Evolutionary conservation across 1,140 invertebrate species (phyloP).

Genomic region (Parasteatoda tepidariorum): DNA sequence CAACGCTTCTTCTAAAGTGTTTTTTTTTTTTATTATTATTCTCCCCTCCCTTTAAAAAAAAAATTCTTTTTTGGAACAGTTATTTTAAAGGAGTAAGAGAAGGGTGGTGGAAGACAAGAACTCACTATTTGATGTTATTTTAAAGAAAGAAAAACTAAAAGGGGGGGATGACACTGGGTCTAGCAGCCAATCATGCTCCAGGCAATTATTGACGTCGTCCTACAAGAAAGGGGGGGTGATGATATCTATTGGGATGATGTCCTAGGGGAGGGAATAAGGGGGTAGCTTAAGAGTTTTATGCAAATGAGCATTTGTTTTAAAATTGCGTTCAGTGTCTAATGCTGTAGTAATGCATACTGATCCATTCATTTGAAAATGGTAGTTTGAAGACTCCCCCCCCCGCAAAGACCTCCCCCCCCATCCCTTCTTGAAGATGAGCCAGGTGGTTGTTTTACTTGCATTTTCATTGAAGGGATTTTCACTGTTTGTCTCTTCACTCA

Average conservation of each 20-base stretch:
- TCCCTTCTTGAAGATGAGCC: too few species aligned
- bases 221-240: slow-evolving; percentile 17
- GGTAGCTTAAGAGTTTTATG: slow-evolving; percentile 60
- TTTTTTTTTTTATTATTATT: slow-evolving; percentile 36
- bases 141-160: not conserved
- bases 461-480: slow-evolving; percentile 56
- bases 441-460: slow-evolving; percentile 50
- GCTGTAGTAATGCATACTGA: slow-evolving; percentile 57
- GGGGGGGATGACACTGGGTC: not conserved
- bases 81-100: not conserved
- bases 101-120: not conserved
- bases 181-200: slow-evolving; percentile 37
- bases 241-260: slow-evolving; percentile 58
- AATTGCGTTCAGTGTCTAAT: slow-evolving; percentile 56
- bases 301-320: slow-evolving; percentile 60
- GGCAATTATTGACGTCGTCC: slow-evolving; percentile 57
- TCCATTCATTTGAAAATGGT: slow-evolving; percentile 60
- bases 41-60: not conserved
- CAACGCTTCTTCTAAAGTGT: slow-evolving; percentile 28
- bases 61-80: slow-evolving; percentile 5
- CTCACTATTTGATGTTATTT: not conserved
- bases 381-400: slow-evolving; percentile 43
- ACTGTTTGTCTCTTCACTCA: not conserved
- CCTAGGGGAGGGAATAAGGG: slow-evolving; percentile 1
- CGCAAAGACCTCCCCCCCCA: too few species aligned